A percentile compares a stretch with the other conserved stretches of the same genome.
phyloP scores from a whole-genome alignment of 2,113 vertebrate genomes.

The Candoia aspera region DNA sequence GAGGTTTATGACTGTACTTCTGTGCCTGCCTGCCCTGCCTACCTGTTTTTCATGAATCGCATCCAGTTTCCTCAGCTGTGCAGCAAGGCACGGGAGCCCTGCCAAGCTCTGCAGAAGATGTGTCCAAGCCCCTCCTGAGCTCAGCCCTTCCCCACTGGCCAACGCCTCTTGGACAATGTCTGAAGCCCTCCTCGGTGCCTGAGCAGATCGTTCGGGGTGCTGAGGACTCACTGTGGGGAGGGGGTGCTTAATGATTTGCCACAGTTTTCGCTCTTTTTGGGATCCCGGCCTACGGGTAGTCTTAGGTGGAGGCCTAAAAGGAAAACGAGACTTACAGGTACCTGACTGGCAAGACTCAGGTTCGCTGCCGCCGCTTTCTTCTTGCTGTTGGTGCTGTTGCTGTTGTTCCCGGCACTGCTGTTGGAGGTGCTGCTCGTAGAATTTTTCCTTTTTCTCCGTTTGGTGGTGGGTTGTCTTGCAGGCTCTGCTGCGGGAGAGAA shows the following conservation, averaged over 20 bases:
- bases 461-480: slow-evolving; percentile 94
- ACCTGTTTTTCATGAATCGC: slow-evolving; percentile 38
- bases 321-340: slow-evolving; percentile 99
- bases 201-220: background rate
- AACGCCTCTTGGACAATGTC: background rate
- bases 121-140: background rate
- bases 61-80: slow-evolving; percentile 38
- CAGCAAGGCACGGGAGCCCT: background rate
- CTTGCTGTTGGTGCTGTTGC: slow-evolving; percentile 85
- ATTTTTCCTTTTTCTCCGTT: slow-evolving; percentile 99
- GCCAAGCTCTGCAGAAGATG: background rate
- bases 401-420: slow-evolving; percentile 86
- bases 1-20: background rate
- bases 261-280: background rate
- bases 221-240: too few relatives aligned
- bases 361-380: slow-evolving; percentile 91
- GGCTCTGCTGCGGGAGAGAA: slow-evolving; percentile 85
- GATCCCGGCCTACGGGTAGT: background rate
- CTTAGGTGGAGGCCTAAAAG: slow-evolving; percentile 65
- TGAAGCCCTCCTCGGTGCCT: background rate
- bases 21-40: slow-evolving; percentile 31
- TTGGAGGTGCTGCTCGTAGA: slow-evolving; percentile 96
- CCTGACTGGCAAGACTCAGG: slow-evolving; percentile 99
- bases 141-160: background rate
- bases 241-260: background rate